Conservation (phyloP, 2,888 invertebrate species). For the Drosophila suboccidentalis region DNA sequence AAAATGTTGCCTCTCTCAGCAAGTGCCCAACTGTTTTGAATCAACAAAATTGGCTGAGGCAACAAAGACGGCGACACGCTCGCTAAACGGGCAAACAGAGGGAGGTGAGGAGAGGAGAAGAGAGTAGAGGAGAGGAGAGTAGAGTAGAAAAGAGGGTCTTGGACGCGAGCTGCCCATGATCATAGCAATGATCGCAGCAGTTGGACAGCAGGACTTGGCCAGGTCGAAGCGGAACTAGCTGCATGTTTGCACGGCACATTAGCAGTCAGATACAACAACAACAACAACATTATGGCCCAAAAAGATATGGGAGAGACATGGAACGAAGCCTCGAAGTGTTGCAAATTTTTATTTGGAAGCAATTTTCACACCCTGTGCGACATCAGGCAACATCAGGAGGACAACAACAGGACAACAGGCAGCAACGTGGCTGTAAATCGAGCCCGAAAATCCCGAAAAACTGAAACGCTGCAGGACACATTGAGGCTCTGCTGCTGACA, state of each 20-base stretch:
- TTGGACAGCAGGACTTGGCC: conserved; percentile 23
- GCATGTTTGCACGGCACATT: conserved; percentile 71
- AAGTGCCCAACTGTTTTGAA: conserved; percentile 66
- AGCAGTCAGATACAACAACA: conserved; percentile 42
- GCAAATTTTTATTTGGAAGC: conserved; percentile 83
- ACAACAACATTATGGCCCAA: conserved; percentile 49
- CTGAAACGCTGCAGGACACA: conserved; percentile 30
- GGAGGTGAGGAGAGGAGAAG: not conserved
- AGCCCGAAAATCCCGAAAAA: conserved; percentile 4
- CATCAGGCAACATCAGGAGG: conserved; percentile 27
- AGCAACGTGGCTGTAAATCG: conserved; percentile 8
- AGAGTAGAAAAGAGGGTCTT: conserved; percentile 1
- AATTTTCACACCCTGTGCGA: conserved; percentile 83
- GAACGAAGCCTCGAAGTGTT: conserved; percentile 58
- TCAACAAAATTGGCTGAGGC: conserved; percentile 44
- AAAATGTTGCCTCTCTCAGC: conserved; percentile 63
- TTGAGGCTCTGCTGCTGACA: conserved; percentile 51
- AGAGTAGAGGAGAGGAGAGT: not conserved
- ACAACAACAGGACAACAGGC: conserved; percentile 32
- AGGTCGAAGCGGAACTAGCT: conserved; percentile 34
- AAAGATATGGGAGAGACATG: conserved; percentile 4
- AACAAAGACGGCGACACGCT: conserved; percentile 65
- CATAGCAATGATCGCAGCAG: conserved; percentile 64
- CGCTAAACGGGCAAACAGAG: conserved; percentile 25
- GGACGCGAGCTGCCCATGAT: conserved; percentile 74